Base-by-base conservation (phyloP, 2,113 vertebrate genomes). In the Cebus imitator region DNA sequence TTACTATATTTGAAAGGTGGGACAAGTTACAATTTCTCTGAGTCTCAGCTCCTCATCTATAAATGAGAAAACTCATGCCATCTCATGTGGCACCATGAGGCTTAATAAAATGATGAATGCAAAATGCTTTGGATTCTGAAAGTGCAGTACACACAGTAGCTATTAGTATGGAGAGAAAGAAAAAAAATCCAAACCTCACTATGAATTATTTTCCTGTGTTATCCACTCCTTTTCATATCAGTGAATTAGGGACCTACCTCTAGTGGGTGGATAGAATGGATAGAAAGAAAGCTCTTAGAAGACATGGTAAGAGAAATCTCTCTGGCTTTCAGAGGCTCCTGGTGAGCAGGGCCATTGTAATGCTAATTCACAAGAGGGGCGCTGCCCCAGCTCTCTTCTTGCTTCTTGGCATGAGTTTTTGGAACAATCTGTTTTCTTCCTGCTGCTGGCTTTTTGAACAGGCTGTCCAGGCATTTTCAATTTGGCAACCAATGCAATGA, bases 381-480 rank as follows among this genome's bases (percentile, higher is more conserved):
- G 14, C 87, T 91, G 83, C 75, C 72, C 25, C 6, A 68, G 32
- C 83, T 79, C 32, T 80, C 93, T 40, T 43, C 0, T 2, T 27
- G 80, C 84, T 48, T 70, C 70, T 92, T 94, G 94, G 97, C 83
- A 2, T 5, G 64, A n/a, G 18, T 85, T 96, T 66, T 94, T 97
- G 97, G 97, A 92, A 92, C 6, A 5, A 9, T 57, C 50, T 73
- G 57, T n/a, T 30, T 27, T 95, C 83, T 96, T 93, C 83, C 57
- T 68, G 81, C 58, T 91, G 92, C 97, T 97, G 97, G 97, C 94
- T 97, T 93, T 97, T 88, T 66, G 85, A 93, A 94, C 95, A 94
- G 90, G 88, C 96, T 97, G 94, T 97, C 97, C 97, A 97, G 97
- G 95, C 98, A 97, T 97, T 98, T 97, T 88, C 83, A 96, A 78